Conservation (phyloP, 2,113 vertebrate species). For the Rhynchopsitta pachyrhyncha region DNA sequence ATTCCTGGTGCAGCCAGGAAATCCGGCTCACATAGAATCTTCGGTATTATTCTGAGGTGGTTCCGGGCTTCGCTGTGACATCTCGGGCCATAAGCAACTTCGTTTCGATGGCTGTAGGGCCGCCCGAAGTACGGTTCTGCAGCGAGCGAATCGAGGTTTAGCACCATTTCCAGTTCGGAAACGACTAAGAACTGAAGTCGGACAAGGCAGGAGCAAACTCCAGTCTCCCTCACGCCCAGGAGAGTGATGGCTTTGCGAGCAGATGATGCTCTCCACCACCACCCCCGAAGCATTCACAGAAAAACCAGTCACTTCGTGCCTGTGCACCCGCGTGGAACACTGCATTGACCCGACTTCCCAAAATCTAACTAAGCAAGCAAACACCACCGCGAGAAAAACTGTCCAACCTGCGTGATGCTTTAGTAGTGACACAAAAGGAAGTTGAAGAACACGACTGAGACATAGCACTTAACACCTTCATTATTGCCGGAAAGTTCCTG, state of each 20-base stretch:
- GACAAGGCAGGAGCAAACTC: background rate
- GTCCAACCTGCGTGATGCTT: background rate
- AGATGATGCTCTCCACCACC: background rate
- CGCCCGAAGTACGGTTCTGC: background rate
- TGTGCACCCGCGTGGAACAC: background rate
- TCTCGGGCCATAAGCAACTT: background rate
- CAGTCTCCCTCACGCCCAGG: background rate
- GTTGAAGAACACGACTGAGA: background rate
- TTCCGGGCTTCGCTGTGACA: background rate
- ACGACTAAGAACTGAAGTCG: background rate
- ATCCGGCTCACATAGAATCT: background rate
- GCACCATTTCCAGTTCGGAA: background rate
- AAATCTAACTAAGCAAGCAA: background rate
- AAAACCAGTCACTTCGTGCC: background rate
- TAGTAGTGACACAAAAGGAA: constrained; percentile 17
- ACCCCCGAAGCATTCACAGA: background rate
- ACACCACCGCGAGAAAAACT: background rate
- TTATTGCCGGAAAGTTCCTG: constrained; percentile 5
- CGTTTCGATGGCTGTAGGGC: background rate
- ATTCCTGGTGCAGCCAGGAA: background rate
- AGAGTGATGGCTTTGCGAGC: background rate
- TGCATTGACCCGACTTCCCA: background rate
- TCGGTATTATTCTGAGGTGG: background rate
- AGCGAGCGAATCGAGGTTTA: background rate
- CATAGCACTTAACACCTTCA: background rate